A percentile compares a stretch with the other conserved stretches of the same genome.
These are phyloP conservation scores for Brachyalestes nurse DNA, from an alignment of 2,797 vertebrate genomes.

Conservation along the genomic window DNA sequence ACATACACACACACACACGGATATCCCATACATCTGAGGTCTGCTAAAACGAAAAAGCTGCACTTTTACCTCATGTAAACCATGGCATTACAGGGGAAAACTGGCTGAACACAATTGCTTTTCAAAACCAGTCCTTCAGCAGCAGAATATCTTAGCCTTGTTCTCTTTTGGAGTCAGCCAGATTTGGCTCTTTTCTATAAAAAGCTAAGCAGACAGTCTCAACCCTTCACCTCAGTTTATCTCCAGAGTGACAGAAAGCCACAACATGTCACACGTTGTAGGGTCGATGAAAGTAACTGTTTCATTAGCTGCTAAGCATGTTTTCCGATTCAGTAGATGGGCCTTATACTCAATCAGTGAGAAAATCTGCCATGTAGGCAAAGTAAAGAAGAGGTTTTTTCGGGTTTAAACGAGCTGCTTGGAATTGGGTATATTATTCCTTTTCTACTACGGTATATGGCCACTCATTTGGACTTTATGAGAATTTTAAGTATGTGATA, in stretches of 20 bases:
- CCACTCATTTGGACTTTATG: too few species aligned
- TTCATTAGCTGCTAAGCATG: neutral
- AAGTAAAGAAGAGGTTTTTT: neutral
- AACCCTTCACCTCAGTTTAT: neutral
- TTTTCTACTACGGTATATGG: neutral
- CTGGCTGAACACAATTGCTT: neutral
- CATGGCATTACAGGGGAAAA: constrained; percentile 20
- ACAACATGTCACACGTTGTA: constrained; percentile 1
- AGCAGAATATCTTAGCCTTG: neutral
- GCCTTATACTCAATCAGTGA: neutral
- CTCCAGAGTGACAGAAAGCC: neutral
- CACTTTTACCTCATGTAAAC: constrained; percentile 34
- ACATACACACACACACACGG: constrained; percentile 25
- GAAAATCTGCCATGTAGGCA: neutral
- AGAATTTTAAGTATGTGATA: too few species aligned
- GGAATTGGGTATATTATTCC: neutral
- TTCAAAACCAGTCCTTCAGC: neutral
- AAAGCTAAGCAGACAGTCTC: neutral
- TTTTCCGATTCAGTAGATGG: neutral
- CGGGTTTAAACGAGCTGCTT: neutral
- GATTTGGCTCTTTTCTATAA: neutral
- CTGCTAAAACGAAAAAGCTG: constrained; percentile 30
- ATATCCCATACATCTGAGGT: constrained; percentile 36
- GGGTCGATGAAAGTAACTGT: neutral
- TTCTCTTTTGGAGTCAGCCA: neutral